Evolutionary conservation across 2,888 invertebrate species (phyloP), one percentile per base, ranked within the genome.

Genomic region (Orgyia antiqua): DNA sequence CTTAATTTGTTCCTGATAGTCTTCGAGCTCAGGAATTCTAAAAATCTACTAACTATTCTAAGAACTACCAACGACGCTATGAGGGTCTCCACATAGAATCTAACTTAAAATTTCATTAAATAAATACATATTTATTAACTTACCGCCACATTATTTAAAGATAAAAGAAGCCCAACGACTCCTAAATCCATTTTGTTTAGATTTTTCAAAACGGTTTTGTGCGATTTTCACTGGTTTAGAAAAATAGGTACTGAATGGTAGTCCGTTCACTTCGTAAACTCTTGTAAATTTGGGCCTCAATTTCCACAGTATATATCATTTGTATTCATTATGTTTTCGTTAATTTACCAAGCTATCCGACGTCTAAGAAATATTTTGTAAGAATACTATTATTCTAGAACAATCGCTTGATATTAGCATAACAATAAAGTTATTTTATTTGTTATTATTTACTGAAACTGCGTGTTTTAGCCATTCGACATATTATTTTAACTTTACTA

Each of bases 301-400:
- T 4, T 27, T 58, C 51, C 55, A 34, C 47, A 41, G 51, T 59
- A 67, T 62, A 57, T 63, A 69, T 70, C 63, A 63, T 68, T 65
- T 42, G 42, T 65, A 63, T 68, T 64, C 57, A 40, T 20, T 42
- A 38, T 42, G 52, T 53, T 55, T 52, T 57, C 54, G 58, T 56
- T 40, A 59, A 64, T 63, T 51, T 44, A 42, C 39, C 45, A 54
- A 50, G 50, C 45, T 3, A 41, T 32, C 43, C 43, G 36, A 37
- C 27, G 29, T 37, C 39, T 34, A 44, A 28, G 38, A 46, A 53
- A 58, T 45, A 50, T 61, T 59, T 62, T 66, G 60, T 61, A 28
- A 29, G 33, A 52, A 70, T 70, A 56, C 46, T 54, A 68, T 64
- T 68, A 54, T 51, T 49, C 45, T 44, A 33, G 19, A 27, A 52